A percentile compares a stretch with the other conserved stretches of the same genome.
phyloP scores from a whole-genome alignment of 2,888 invertebrate species.

The Drymonia ruficornis region DNA sequence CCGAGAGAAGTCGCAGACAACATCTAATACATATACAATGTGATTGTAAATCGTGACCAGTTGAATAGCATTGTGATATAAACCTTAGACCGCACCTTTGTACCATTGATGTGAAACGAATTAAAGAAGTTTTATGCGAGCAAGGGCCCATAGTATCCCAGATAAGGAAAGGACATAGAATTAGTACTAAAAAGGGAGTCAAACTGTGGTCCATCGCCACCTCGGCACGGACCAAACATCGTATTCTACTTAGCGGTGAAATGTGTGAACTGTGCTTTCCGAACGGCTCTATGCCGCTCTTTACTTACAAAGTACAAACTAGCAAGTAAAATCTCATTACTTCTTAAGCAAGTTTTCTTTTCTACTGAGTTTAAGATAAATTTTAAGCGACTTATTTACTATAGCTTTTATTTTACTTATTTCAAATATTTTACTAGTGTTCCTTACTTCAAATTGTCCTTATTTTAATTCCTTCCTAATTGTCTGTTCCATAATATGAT shows the following conservation, averaged over 20 bases:
- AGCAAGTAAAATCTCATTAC: not conserved
- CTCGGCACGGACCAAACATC: conserved; percentile 59
- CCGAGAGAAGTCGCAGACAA: too few relatives aligned
- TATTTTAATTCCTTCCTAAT: not conserved
- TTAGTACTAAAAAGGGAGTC: conserved; percentile 72
- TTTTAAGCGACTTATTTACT: too few relatives aligned
- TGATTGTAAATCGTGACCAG: not conserved
- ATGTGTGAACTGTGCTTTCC: conserved; percentile 63
- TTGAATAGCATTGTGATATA: not conserved
- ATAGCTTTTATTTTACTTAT: too few relatives aligned
- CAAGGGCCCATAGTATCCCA: conserved; percentile 40
- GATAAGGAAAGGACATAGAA: conserved; percentile 56
- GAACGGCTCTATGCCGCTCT: conserved; percentile 47
- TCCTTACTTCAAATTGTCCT: too few relatives aligned
- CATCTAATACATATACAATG: too few relatives aligned
- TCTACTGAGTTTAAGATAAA: too few relatives aligned
- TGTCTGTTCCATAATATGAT: conserved; percentile 9
- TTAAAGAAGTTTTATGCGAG: conserved; percentile 35
- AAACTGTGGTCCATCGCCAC: conserved; percentile 56
- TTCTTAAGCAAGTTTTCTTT: not conserved
- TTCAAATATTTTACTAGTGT: too few relatives aligned
- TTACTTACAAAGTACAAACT: conserved; percentile 11
- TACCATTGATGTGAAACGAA: conserved; percentile 24
- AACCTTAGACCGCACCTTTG: not conserved
- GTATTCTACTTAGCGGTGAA: conserved; percentile 80